These are phyloP conservation scores for Crenuchus spilurus DNA, from an alignment of 2,797 vertebrate species.

Conservation along the genomic window DNA sequence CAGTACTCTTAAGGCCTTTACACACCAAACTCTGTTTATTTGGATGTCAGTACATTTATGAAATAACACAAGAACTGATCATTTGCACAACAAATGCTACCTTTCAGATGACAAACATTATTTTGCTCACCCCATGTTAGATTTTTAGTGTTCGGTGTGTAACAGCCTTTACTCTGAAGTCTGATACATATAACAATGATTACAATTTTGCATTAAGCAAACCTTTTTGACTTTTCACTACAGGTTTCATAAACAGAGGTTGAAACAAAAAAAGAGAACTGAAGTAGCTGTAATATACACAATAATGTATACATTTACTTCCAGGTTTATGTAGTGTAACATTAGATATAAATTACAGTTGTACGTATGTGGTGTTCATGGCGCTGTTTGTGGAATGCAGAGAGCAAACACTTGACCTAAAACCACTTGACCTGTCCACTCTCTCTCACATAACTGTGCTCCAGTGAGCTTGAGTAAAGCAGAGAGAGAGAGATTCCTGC, in stretches of 20 bases:
- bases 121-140: no score
- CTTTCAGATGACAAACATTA: no score
- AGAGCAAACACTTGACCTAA: slow-evolving; percentile 29
- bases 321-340: slow-evolving; percentile 36
- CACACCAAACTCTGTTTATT: no score
- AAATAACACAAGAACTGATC: no score
- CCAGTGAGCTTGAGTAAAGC: slow-evolving; percentile 19
- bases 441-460: slow-evolving; percentile 27
- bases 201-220: slow-evolving; percentile 34
- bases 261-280: slow-evolving; percentile 1
- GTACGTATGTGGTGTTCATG: slow-evolving; percentile 1
- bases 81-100: no score
- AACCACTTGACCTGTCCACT: slow-evolving; percentile 10
- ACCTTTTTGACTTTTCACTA: slow-evolving; percentile 23
- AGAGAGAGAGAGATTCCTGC: slow-evolving; percentile 17
- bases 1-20: slow-evolving; percentile 11
- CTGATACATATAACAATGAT: slow-evolving; percentile 14
- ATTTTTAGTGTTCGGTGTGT: no score
- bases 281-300: slow-evolving; percentile 37
- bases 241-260: slow-evolving; percentile 35
- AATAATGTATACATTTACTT: slow-evolving; percentile 43
- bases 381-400: slow-evolving; percentile 37
- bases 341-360: slow-evolving; percentile 37
- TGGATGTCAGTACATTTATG: no score
- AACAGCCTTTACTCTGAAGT: slow-evolving; percentile 8